Evolutionary conservation across 1,140 invertebrate genomes (phyloP).

Genomic region (Bombus huntii): DNA sequence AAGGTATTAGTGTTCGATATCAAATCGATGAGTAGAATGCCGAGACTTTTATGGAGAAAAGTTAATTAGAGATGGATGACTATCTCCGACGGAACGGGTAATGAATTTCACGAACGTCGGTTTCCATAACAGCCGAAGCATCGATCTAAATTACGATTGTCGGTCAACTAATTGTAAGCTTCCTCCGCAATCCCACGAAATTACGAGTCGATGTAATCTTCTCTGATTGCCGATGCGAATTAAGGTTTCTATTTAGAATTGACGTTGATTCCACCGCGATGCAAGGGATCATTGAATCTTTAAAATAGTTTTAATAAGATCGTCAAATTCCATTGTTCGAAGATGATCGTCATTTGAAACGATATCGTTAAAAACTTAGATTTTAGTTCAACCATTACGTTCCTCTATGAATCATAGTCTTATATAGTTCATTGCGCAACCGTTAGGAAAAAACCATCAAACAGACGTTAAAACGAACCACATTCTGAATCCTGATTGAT

Average conservation of each 20-base stretch:
- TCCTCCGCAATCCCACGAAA: constrained; percentile 42
- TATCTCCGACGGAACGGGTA: constrained; percentile 24
- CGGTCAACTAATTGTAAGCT: constrained; percentile 54
- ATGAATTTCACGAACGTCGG: constrained; percentile 53
- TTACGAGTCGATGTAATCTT: constrained; percentile 56
- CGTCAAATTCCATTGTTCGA: background rate
- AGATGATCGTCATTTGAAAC: too few relatives aligned
- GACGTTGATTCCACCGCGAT: too few relatives aligned
- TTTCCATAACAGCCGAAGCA: constrained; percentile 51
- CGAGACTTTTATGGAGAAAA: background rate
- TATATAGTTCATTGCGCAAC: background rate
- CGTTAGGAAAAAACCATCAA: background rate
- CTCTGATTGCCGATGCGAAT: constrained; percentile 45
- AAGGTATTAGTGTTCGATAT: background rate
- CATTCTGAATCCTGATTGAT: background rate
- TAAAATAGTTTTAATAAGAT: background rate
- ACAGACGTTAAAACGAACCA: background rate
- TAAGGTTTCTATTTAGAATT: constrained; percentile 36
- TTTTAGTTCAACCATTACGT: background rate
- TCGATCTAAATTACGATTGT: constrained; percentile 66
- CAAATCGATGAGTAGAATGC: too few relatives aligned
- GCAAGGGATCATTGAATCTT: background rate
- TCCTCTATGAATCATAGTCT: too few relatives aligned
- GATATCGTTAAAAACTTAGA: background rate
- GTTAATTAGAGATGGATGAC: constrained; percentile 34